Evolutionary conservation across 1,140 invertebrate genomes (phyloP).

Genomic region (Drosophila baimaii): DNA sequence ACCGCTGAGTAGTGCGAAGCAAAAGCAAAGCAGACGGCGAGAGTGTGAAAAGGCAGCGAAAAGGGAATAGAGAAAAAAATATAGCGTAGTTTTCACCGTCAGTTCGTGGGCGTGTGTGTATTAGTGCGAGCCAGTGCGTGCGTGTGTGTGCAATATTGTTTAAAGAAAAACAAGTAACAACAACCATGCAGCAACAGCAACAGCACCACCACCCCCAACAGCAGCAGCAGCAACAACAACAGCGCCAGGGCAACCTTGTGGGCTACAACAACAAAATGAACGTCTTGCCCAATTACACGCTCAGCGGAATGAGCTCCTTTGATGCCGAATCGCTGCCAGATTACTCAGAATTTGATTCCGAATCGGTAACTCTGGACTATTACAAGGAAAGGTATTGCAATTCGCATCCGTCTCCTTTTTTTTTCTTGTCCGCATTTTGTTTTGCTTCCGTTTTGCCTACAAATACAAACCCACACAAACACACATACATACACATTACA

Average conservation of each 20-base stretch:
- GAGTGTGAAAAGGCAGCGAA: slow-evolving; percentile 67
- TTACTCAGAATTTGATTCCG: slow-evolving; percentile 86
- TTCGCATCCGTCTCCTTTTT: slow-evolving; percentile 29
- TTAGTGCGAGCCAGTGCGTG: slow-evolving; percentile 20
- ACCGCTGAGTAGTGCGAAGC: slow-evolving; percentile 40
- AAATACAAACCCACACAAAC: slow-evolving; percentile 15
- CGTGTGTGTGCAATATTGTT: slow-evolving; percentile 44
- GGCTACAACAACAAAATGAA: slow-evolving; percentile 72
- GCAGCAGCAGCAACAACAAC: slow-evolving; percentile 49
- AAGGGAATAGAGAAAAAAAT: slow-evolving; percentile 77
- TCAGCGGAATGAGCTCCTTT: slow-evolving; percentile 85
- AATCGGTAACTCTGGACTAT: slow-evolving; percentile 85
- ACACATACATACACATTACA: background rate
- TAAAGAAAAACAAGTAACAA: slow-evolving; percentile 49
- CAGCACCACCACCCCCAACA: too few relatives aligned
- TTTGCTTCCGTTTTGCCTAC: slow-evolving; percentile 61
- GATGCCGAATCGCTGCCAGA: slow-evolving; percentile 86
- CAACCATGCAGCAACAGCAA: slow-evolving; percentile 43
- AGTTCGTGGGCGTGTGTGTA: slow-evolving; percentile 35
- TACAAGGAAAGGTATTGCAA: slow-evolving; percentile 85
- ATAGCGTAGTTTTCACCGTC: slow-evolving; percentile 44
- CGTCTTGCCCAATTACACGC: slow-evolving; percentile 71
- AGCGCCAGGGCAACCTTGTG: slow-evolving; percentile 63
- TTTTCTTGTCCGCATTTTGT: slow-evolving; percentile 60
- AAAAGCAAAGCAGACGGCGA: slow-evolving; percentile 40